Evolutionary conservation across 1,140 invertebrate genomes (phyloP).

Genomic region (Diabrotica virgifera): DNA sequence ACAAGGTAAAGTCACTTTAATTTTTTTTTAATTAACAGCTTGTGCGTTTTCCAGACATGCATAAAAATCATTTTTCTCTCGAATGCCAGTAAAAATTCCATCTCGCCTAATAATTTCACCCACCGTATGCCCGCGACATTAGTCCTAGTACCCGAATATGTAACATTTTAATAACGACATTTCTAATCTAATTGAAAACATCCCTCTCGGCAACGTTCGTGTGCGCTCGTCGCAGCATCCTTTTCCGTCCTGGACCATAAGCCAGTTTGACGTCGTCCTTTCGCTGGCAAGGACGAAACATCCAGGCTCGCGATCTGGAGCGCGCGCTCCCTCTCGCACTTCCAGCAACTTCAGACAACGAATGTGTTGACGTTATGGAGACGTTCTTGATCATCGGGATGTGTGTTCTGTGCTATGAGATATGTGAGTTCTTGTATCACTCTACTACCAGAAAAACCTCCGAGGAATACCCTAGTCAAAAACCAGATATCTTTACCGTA

Average conservation of each 20-base stretch:
- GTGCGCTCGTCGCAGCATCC: slow-evolving; percentile 12
- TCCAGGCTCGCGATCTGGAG: not conserved
- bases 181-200: not conserved
- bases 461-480: slow-evolving; percentile 24
- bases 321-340: not conserved
- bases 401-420: slow-evolving; percentile 56
- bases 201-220: slow-evolving; percentile 5
- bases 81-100: too few species aligned
- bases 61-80: too few species aligned
- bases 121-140: too few species aligned
- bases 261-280: slow-evolving; percentile 18
- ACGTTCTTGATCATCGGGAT: slow-evolving; percentile 56
- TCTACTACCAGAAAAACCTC: slow-evolving; percentile 34
- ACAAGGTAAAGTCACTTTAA: too few species aligned
- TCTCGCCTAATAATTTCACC: too few species aligned
- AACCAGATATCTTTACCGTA: slow-evolving; percentile 38
- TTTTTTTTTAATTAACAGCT: too few species aligned
- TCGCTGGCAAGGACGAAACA: not conserved
- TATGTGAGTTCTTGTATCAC: slow-evolving; percentile 51
- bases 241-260: slow-evolving; percentile 25
- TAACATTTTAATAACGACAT: too few species aligned
- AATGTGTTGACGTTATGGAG: slow-evolving; percentile 48
- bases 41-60: too few species aligned
- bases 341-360: not conserved
- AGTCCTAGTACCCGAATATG: too few species aligned